Evolutionary conservation across 2,888 invertebrate genomes (phyloP).

Genomic region (Meloe dianella): DNA sequence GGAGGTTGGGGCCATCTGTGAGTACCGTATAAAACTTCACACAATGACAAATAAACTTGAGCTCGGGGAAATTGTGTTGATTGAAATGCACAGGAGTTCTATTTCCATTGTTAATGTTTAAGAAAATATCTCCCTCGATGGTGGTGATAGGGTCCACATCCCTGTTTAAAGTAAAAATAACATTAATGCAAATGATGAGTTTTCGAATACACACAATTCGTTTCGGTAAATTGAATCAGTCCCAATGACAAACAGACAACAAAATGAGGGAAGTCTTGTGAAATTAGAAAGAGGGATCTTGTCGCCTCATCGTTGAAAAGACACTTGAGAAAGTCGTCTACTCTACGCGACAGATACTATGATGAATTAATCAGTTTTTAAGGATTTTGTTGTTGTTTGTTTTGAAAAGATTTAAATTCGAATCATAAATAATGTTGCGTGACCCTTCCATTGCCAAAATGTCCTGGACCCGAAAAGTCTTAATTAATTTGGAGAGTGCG

Average conservation of each 20-base stretch:
- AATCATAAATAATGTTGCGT: constrained; percentile 42
- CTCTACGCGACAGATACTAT: neutral
- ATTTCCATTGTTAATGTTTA: constrained; percentile 19
- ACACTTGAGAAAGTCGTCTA: constrained; percentile 8
- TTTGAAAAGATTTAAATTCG: neutral
- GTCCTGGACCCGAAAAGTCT: constrained; percentile 35
- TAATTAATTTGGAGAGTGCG: constrained; percentile 47
- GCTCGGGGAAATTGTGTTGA: constrained; percentile 55
- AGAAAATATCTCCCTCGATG: constrained; percentile 27
- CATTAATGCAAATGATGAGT: constrained; percentile 18
- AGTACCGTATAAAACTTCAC: constrained; percentile 48
- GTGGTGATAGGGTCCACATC: constrained; percentile 18
- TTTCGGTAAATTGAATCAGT: constrained; percentile 34
- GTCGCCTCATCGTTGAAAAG: neutral
- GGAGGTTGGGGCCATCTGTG: constrained; percentile 49
- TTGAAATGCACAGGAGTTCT: constrained; percentile 51
- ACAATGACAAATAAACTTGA: constrained; percentile 43
- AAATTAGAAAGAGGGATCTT: constrained; percentile 7
- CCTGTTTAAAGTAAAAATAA: constrained; percentile 29
- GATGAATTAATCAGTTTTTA: neutral
- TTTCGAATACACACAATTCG: constrained; percentile 28
- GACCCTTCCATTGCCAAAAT: constrained; percentile 26
- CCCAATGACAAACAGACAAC: constrained; percentile 32
- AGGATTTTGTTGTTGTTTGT: neutral
- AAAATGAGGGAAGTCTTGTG: constrained; percentile 10